Base-by-base conservation (phyloP, 2,113 vertebrate species). In the Micromys minutus region DNA sequence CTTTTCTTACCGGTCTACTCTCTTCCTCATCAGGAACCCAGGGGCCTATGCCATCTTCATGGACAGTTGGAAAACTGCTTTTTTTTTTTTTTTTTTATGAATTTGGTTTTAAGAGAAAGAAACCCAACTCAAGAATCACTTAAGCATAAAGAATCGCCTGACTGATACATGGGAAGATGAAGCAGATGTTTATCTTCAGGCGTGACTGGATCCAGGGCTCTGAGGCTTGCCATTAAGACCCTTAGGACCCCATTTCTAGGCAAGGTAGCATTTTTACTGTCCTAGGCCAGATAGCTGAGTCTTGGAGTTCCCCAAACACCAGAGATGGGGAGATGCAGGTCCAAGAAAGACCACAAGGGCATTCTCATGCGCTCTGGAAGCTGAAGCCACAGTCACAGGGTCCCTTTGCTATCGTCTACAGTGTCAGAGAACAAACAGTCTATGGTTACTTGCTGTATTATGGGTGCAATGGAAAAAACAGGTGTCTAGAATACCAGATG, bases 401-500 rank as follows among this genome's bases (percentile, higher is more conserved):
- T 85, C 61, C 39, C 47, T 47, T 31, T 59, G n/a, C 65, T 19
- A 0, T 5, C 50, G 42, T 52, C 74, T 7, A 10, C 7, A 21
- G n/a, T 45, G 16, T 34, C 52, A 39, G 42, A 3, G 26, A 61
- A 77, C 34, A 45, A n/a, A 42, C 47, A n/a, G 34, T 10, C 39
- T 22, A 5, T 4, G 65, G 36, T 36, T 72, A 80, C 52, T 2
- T 2, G 2, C 31, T 19, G 0, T 8, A 5, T 69, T 50, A 47
- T 45, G 83, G 76, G 36, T 24, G 36, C 31, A n/a, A 24, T 36
- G 3, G 2, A 36, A 65, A 24, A 47, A 76, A 21, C 34, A 42
- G 61, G 11, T 45, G 0, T 1, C 8, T 0, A 7, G 22, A 8
- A 47, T 31, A 1, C 7, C 2, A 4, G 3, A 16, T 55, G 45